A percentile compares a stretch with the other conserved stretches of the same genome.
Conservation (phyloP, 2,888 invertebrate genomes). For the Mantis religiosa region DNA sequence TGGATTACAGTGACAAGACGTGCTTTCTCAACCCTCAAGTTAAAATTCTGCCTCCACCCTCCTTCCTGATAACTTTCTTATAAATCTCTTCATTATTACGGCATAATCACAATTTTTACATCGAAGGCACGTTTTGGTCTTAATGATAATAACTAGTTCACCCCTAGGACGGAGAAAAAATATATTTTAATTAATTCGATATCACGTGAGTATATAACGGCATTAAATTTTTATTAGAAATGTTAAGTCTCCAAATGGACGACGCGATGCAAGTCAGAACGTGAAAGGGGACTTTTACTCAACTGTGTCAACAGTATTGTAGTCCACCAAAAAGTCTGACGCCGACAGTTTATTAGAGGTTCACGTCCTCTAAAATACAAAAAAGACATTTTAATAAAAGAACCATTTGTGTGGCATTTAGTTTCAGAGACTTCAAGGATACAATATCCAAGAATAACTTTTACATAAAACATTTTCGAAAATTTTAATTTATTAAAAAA, state of each 20-base stretch:
- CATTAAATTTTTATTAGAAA: background rate
- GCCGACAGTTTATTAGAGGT: too few relatives aligned
- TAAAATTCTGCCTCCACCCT: background rate
- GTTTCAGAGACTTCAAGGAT: too few relatives aligned
- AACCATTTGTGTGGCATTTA: too few relatives aligned
- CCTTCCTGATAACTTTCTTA: constrained; percentile 22
- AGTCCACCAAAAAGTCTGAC: too few relatives aligned
- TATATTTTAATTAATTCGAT: constrained; percentile 16
- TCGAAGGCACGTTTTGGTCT: constrained; percentile 56
- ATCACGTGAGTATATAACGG: background rate
- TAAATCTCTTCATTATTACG: constrained; percentile 55
- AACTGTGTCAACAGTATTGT: too few relatives aligned
- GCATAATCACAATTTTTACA: constrained; percentile 68
- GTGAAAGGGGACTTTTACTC: too few relatives aligned
- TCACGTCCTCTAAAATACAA: too few relatives aligned
- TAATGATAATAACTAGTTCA: constrained; percentile 11
- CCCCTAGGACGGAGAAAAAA: background rate
- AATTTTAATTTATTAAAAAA: too few relatives aligned
- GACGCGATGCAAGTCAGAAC: background rate
- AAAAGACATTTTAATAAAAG: too few relatives aligned
- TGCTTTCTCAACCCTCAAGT: constrained; percentile 11
- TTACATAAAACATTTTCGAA: too few relatives aligned
- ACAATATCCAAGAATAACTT: too few relatives aligned
- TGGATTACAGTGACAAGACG: constrained; percentile 50
- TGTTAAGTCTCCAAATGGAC: background rate